phyloP scores from a whole-genome alignment of 1,140 invertebrate species.

The Sarcophaga bullata region DNA sequence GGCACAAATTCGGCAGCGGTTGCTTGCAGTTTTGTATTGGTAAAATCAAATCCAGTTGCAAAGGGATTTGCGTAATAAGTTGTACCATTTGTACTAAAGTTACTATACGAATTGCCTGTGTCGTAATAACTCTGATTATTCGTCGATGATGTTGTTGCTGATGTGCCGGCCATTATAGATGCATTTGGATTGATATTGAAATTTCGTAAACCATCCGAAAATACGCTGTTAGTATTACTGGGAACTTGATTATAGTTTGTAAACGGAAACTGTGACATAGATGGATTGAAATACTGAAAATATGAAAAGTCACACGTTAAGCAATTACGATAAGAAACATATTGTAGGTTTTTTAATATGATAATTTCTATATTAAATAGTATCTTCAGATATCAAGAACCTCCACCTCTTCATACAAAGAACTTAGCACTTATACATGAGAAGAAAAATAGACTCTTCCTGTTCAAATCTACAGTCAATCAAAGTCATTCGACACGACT shows the following conservation, averaged over 20 bases:
- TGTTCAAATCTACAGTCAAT: too few relatives aligned
- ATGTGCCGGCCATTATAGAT: too few relatives aligned
- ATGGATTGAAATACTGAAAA: constrained; percentile 30
- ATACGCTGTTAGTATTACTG: constrained; percentile 2
- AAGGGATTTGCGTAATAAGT: constrained; percentile 53
- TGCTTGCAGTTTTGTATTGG: constrained; percentile 59
- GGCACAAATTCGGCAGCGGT: constrained; percentile 63
- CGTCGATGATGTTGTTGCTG: background rate
- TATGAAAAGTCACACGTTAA: background rate
- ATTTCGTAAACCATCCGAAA: constrained; percentile 1
- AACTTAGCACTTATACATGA: too few relatives aligned
- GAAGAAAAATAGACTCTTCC: too few relatives aligned
- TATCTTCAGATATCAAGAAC: too few relatives aligned
- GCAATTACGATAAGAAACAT: too few relatives aligned
- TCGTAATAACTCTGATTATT: background rate
- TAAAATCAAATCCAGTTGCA: constrained; percentile 53
- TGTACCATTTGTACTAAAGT: background rate
- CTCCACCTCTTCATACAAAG: too few relatives aligned
- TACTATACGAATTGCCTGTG: background rate
- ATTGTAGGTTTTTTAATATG: too few relatives aligned
- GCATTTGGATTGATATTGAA: constrained; percentile 5
- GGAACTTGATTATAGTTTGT: background rate
- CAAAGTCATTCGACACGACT: too few relatives aligned
- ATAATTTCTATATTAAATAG: too few relatives aligned
- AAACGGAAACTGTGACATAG: background rate